Conservation (phyloP, 2,797 vertebrate genomes). For the Brachyrhaphis roseni region DNA sequence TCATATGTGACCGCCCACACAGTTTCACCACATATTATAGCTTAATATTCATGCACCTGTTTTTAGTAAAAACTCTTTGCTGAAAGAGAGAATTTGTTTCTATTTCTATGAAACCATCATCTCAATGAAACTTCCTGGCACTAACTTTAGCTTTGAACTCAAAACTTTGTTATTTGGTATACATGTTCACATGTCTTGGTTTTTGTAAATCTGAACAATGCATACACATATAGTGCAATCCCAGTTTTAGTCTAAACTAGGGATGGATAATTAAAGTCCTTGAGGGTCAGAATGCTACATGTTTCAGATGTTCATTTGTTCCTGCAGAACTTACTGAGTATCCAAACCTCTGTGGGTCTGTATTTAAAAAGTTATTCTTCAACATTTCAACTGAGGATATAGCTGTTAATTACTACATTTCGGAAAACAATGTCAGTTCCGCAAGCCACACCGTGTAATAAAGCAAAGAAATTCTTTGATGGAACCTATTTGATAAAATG, state of each 20-base stretch:
- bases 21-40: conserved; percentile 44
- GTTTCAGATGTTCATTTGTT: background rate
- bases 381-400: background rate
- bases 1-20: conserved; percentile 50
- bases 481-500: background rate
- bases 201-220: background rate
- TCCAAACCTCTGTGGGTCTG: background rate
- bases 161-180: background rate
- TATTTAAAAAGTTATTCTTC: background rate
- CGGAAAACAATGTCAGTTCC: background rate
- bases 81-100: conserved; percentile 36
- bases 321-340: background rate
- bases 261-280: background rate
- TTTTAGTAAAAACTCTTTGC: conserved; percentile 32
- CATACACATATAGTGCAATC: background rate
- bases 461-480: background rate
- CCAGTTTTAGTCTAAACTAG: background rate
- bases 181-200: background rate
- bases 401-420: background rate
- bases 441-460: background rate
- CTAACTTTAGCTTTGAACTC: background rate
- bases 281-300: background rate
- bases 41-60: conserved; percentile 43
- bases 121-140: conserved; percentile 10
- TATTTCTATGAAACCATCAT: conserved; percentile 9